Percentiles rank a stretch among this genome's conserved stretches.
phyloP scores from a whole-genome alignment of 1,140 invertebrate genomes.

The Diorhabda elongata region DNA sequence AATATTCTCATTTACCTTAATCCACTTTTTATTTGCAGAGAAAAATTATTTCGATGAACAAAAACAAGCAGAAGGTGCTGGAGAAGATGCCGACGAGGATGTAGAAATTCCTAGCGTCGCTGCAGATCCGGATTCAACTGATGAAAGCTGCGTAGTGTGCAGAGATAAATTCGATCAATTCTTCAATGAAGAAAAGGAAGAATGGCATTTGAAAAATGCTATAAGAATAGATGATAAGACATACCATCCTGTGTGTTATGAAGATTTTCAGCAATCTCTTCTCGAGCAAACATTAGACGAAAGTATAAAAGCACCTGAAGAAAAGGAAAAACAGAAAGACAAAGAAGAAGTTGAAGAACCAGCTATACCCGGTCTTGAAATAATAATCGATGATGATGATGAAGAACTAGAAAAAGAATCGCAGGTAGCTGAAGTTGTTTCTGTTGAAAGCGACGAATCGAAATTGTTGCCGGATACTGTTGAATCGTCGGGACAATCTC shows the following conservation, averaged over 20 bases:
- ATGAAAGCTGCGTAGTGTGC: slow-evolving; percentile 79
- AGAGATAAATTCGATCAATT: slow-evolving; percentile 88
- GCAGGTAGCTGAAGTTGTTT: slow-evolving; percentile 34
- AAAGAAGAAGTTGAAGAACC: slow-evolving; percentile 18
- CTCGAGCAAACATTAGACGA: slow-evolving; percentile 33
- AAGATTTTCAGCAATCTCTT: slow-evolving; percentile 69
- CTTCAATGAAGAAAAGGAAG: slow-evolving; percentile 92
- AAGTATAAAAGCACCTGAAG: slow-evolving; percentile 19
- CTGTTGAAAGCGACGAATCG: slow-evolving; percentile 38
- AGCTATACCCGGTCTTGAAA: slow-evolving; percentile 38
- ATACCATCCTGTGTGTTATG: slow-evolving; percentile 87
- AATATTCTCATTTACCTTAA: too few species aligned
- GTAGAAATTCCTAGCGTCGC: slow-evolving; percentile 58
- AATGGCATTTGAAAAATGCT: slow-evolving; percentile 89
- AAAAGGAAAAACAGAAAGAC: slow-evolving; percentile 9
- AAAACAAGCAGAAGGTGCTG: slow-evolving; percentile 47
- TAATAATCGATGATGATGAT: slow-evolving; percentile 43
- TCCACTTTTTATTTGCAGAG: slow-evolving; percentile 52
- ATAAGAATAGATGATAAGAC: slow-evolving; percentile 71
- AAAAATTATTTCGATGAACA: slow-evolving; percentile 82
- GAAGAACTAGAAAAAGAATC: slow-evolving; percentile 36
- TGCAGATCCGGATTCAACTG: slow-evolving; percentile 54
- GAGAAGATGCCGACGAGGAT: slow-evolving; percentile 51
- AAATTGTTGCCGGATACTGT: slow-evolving; percentile 25
- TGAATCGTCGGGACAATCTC: slow-evolving; percentile 39